These are phyloP conservation scores for Sicus ferrugineus DNA, from an alignment of 2,888 invertebrate genomes.

Conservation along the genomic window DNA sequence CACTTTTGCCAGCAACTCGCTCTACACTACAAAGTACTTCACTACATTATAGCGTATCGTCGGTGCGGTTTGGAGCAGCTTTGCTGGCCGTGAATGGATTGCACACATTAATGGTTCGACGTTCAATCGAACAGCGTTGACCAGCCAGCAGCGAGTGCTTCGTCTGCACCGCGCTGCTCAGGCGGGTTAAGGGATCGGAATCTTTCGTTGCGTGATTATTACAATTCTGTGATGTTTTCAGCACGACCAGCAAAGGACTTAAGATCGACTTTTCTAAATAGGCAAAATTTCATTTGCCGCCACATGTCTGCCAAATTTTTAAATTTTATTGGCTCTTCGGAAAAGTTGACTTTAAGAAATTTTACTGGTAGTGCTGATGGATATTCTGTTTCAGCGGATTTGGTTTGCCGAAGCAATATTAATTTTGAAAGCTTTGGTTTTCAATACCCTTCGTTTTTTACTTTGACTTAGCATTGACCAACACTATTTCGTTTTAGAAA, in stretches of 20 bases:
- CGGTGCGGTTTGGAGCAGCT: neutral
- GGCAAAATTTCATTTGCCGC: too few relatives aligned
- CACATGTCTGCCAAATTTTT: too few relatives aligned
- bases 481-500: conserved; percentile 37
- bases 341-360: too few relatives aligned
- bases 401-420: conserved; percentile 37
- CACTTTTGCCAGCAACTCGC: conserved; percentile 29
- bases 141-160: conserved; percentile 35
- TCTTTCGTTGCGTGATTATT: too few relatives aligned
- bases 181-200: too few relatives aligned
- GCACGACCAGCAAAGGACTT: too few relatives aligned
- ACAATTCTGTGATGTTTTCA: too few relatives aligned
- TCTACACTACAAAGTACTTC: neutral
- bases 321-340: too few relatives aligned
- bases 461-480: conserved; percentile 34
- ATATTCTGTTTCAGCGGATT: too few relatives aligned
- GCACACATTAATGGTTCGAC: conserved; percentile 65
- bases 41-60: neutral
- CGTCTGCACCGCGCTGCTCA: conserved; percentile 19
- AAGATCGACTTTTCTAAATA: too few relatives aligned
- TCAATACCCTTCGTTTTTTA: conserved; percentile 32
- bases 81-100: conserved; percentile 48
- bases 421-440: conserved; percentile 41
- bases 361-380: too few relatives aligned
- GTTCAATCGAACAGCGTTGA: conserved; percentile 56